Percentiles rank a stretch among this genome's conserved stretches.
Evolutionary conservation across 2,797 vertebrate species (phyloP).

Genomic region (Premnoplex brunnescens): DNA sequence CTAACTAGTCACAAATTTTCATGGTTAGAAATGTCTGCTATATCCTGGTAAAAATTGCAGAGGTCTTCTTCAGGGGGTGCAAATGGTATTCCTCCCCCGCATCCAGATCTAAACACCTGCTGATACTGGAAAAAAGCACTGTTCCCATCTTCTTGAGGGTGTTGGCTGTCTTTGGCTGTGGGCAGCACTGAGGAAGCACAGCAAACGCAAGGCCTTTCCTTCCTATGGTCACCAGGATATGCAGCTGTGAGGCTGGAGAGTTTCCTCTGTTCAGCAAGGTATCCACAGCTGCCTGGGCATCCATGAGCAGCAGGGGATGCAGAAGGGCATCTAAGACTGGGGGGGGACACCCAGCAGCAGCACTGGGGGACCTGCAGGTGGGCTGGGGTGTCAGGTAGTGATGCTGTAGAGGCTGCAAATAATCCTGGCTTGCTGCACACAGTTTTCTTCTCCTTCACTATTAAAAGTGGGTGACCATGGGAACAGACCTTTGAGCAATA

Average conservation of each 20-base stretch:
- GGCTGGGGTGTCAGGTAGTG: neutral
- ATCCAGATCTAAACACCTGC: rapidly evolving
- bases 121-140: neutral
- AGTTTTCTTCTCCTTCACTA: neutral
- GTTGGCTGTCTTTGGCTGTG: neutral
- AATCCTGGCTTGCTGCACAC: too few relatives aligned
- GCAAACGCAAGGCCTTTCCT: neutral
- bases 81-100: neutral
- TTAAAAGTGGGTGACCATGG: neutral
- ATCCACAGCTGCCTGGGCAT: neutral
- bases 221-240: neutral
- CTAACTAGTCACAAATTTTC: neutral
- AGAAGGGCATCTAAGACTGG: neutral
- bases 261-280: rapidly evolving
- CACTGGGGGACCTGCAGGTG: neutral
- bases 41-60: neutral
- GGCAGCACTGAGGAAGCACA: neutral
- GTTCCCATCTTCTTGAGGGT: neutral
- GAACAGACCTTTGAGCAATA: neutral
- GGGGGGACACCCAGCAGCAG: neutral
- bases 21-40: neutral
- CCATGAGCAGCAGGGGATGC: neutral
- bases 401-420: neutral
- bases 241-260: neutral
- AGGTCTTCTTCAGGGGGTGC: neutral